Evolutionary conservation across 2,113 vertebrate species (phyloP).

Genomic region (Epinephelus lanceolatus): DNA sequence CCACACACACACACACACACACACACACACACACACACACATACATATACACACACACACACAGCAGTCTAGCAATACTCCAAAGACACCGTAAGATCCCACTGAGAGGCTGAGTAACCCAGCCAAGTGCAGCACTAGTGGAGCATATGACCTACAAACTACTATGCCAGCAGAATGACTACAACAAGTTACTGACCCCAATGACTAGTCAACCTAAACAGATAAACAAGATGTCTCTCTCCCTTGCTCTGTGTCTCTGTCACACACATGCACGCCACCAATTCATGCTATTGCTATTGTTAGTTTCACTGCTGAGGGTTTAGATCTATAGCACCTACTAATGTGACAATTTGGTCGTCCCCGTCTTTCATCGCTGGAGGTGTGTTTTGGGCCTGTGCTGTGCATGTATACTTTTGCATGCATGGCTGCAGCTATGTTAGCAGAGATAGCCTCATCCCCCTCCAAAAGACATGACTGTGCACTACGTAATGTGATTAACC

Average conservation of each 20-base stretch:
- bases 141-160: slow-evolving; percentile 66
- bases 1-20: slow-evolving; percentile 21
- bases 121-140: slow-evolving; percentile 52
- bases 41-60: slow-evolving; percentile 4
- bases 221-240: slow-evolving; percentile 20
- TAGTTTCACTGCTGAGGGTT: slow-evolving; percentile 20
- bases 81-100: slow-evolving; percentile 30
- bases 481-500: slow-evolving; percentile 47
- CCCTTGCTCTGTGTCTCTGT: neutral
- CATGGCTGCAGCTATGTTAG: slow-evolving; percentile 16
- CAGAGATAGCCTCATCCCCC: slow-evolving; percentile 6
- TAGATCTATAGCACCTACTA: neutral
- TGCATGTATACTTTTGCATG: slow-evolving; percentile 35
- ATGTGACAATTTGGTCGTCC: neutral
- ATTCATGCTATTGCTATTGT: neutral
- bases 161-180: slow-evolving; percentile 44
- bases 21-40: slow-evolving; percentile 22
- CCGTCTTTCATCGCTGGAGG: neutral
- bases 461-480: slow-evolving; percentile 23
- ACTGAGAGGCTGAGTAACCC: slow-evolving; percentile 35
- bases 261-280: neutral
- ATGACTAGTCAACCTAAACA: slow-evolving; percentile 69
- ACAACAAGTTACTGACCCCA: slow-evolving; percentile 57
- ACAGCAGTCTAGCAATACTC: slow-evolving; percentile 28
- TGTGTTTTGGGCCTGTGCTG: slow-evolving; percentile 10